These are phyloP conservation scores for Coenonympha glycerion DNA, from an alignment of 2,888 invertebrate species.

Conservation along the genomic window DNA sequence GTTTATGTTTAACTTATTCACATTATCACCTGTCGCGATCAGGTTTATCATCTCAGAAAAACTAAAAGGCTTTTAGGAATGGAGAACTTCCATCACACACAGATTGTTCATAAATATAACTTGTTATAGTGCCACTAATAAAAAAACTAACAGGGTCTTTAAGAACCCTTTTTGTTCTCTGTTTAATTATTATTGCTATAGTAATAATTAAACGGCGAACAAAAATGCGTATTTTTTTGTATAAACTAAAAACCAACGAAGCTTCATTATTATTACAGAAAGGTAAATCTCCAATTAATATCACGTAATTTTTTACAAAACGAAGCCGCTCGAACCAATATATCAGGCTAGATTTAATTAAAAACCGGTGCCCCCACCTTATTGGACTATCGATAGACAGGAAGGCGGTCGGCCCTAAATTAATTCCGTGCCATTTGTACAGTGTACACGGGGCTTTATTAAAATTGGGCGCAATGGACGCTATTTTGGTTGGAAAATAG, in stretches of 20 bases:
- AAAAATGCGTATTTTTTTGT: no score
- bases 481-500: constrained; percentile 7
- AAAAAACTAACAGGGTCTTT: no score
- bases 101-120: no score
- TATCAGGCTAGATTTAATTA: constrained; percentile 24
- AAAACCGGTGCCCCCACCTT: constrained; percentile 15
- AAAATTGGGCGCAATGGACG: constrained; percentile 12
- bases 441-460: constrained; percentile 18
- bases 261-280: not conserved
- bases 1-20: no score
- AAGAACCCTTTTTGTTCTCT: no score
- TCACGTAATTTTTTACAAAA: constrained; percentile 8
- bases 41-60: no score
- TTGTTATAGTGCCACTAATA: no score
- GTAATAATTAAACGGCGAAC: no score
- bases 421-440: constrained; percentile 21
- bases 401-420: constrained; percentile 16
- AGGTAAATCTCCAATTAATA: not conserved
- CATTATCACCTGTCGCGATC: no score
- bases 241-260: not conserved
- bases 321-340: constrained; percentile 11
- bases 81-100: no score
- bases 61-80: no score
- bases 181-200: no score
- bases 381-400: constrained; percentile 23